Evolutionary conservation across 2,888 invertebrate genomes (phyloP).

Genomic region (Serripes groenlandicus): DNA sequence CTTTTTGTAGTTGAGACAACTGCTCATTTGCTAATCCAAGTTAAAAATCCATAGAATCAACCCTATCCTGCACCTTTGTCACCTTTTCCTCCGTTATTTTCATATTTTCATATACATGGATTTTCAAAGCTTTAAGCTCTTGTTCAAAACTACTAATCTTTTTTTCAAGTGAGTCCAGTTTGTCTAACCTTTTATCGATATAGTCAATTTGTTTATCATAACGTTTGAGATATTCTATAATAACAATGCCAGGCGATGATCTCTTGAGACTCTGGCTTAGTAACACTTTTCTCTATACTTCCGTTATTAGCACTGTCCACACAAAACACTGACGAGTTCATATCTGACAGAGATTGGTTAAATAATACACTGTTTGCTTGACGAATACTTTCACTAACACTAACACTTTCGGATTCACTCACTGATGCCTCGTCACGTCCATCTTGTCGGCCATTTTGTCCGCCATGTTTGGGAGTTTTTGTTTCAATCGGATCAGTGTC

Average conservation of each 20-base stretch:
- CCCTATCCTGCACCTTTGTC: too few species aligned
- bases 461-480: neutral
- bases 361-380: neutral
- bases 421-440: too few species aligned
- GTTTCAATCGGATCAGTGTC: neutral
- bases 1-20: neutral
- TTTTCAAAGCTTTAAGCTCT: too few species aligned
- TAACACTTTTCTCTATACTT: too few species aligned
- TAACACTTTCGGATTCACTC: neutral
- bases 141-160: neutral
- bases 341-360: neutral
- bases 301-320: too few species aligned
- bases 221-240: neutral
- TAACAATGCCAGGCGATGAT: neutral
- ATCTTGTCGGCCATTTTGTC: too few species aligned
- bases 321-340: neutral
- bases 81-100: too few species aligned
- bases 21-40: neutral
- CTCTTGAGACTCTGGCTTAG: neutral
- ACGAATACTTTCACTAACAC: neutral
- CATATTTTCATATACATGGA: too few species aligned
- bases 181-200: neutral
- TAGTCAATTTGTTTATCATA: neutral
- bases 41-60: too few species aligned
- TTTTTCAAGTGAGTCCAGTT: neutral